A percentile compares a stretch with the other conserved stretches of the same genome.
Evolutionary conservation across 2,113 vertebrate species (phyloP).

Genomic region (Formicarius rufipectus): DNA sequence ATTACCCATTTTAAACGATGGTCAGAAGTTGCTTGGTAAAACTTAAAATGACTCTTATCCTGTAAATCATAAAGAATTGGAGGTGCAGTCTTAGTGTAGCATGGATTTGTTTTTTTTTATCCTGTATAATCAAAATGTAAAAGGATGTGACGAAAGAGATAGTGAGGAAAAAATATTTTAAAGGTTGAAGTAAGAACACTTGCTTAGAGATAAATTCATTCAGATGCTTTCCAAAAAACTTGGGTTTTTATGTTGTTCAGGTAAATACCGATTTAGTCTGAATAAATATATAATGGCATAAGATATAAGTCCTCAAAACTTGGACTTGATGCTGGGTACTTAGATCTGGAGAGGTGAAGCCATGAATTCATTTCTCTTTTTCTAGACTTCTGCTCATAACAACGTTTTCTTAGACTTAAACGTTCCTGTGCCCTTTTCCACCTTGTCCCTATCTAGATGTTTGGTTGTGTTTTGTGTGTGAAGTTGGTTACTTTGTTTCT

Average conservation of each 20-base stretch:
- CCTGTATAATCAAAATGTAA: accelerated
- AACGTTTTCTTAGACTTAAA: not conserved
- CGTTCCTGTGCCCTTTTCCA: accelerated
- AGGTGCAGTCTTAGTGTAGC: not conserved
- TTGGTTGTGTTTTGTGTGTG: accelerated
- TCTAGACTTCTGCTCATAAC: not conserved
- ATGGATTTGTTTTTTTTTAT: not conserved
- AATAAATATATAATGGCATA: not conserved
- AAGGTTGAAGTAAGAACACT: not conserved
- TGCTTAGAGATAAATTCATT: not conserved
- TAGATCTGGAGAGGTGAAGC: not conserved
- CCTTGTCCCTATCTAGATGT: not conserved
- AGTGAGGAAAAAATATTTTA: not conserved
- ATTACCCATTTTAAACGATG: not conserved
- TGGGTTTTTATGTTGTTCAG: not conserved
- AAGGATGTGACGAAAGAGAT: not conserved
- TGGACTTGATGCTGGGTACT: not conserved
- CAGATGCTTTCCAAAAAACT: not conserved
- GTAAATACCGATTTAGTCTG: not conserved
- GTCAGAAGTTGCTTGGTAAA: not conserved
- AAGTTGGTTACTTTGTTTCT: not conserved
- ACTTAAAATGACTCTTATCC: accelerated
- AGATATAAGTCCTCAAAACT: not conserved
- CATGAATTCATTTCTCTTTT: not conserved
- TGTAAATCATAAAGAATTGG: not conserved